phyloP scores from a whole-genome alignment of 2,797 vertebrate species.

The Spheniscus humboldti region DNA sequence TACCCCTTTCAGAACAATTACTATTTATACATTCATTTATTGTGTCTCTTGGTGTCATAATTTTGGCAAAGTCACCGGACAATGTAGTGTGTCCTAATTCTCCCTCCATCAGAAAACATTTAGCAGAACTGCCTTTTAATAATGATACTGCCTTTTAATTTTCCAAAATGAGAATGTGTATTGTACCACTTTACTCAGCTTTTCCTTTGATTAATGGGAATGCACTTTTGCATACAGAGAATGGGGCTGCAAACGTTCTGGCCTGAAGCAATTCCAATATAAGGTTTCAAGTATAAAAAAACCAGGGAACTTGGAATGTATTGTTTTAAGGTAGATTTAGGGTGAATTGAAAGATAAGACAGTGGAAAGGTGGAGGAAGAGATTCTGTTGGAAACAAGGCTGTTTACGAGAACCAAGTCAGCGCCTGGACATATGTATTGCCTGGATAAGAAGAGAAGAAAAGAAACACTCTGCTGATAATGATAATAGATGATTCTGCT shows the following conservation, averaged over 20 bases:
- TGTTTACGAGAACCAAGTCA: not conserved
- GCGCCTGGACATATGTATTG: not conserved
- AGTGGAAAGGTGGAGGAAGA: conserved; percentile 26
- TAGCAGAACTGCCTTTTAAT: conserved; percentile 69
- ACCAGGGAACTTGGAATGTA: conserved; percentile 21
- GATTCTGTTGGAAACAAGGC: not conserved
- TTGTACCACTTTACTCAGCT: conserved; percentile 69
- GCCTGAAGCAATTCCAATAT: conserved; percentile 60
- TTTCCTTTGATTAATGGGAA: conserved; percentile 75
- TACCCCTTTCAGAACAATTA: conserved; percentile 68
- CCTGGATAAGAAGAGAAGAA: conserved; percentile 20
- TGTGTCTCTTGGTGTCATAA: conserved; percentile 64
- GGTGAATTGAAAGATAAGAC: conserved; percentile 54
- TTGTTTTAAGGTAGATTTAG: conserved; percentile 57
- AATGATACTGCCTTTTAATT: conserved; percentile 73
- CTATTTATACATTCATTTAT: conserved; percentile 76
- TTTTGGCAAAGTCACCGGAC: conserved; percentile 70
- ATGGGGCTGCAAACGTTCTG: conserved; percentile 41
- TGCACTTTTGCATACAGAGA: conserved; percentile 24
- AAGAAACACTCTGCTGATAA: conserved; percentile 22
- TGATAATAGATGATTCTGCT: conserved; percentile 35
- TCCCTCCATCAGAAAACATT: conserved; percentile 72
- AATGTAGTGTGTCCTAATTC: conserved; percentile 62
- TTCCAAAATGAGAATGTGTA: conserved; percentile 62
- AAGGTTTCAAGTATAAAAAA: conserved; percentile 43